Conservation (phyloP, 2,113 vertebrate genomes). For the Cyanoliseus patagonus region DNA sequence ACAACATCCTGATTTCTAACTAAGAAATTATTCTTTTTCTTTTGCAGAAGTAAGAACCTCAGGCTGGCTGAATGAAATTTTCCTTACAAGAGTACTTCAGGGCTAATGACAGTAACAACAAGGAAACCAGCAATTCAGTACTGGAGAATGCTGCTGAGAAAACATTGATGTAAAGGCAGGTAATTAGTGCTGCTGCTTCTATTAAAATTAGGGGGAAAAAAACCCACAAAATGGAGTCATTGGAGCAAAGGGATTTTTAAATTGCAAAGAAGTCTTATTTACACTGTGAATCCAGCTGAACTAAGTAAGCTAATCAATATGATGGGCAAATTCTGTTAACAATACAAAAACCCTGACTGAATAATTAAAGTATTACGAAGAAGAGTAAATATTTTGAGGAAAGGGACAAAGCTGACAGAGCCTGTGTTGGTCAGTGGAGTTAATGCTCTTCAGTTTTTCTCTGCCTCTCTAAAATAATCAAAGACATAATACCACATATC, state of each 20-base stretch:
- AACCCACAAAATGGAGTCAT: not conserved
- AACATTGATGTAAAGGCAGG: constrained; percentile 39
- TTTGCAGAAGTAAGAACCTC: constrained; percentile 35
- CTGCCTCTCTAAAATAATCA: not conserved
- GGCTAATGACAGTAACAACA: constrained; percentile 39
- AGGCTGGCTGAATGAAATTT: constrained; percentile 37
- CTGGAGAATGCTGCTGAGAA: constrained; percentile 3
- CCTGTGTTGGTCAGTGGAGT: not conserved
- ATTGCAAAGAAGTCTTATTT: constrained; percentile 23
- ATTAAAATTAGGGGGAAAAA: constrained; percentile 30
- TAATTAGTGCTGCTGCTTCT: constrained; percentile 59
- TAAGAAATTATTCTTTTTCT: constrained; percentile 61
- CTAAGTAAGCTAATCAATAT: constrained; percentile 59
- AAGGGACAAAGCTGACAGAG: not conserved
- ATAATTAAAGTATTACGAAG: not conserved
- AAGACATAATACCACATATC: not conserved
- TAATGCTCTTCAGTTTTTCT: not conserved
- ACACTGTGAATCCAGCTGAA: constrained; percentile 24
- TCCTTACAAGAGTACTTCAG: constrained; percentile 35
- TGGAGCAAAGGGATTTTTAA: constrained; percentile 41
- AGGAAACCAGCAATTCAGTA: constrained; percentile 8
- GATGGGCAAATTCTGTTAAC: constrained; percentile 45
- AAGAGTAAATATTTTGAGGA: constrained; percentile 44
- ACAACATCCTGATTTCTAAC: constrained; percentile 32
- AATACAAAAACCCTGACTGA: not conserved